Base-by-base conservation (phyloP, 2,113 vertebrate species). In the Pedetes capensis region DNA sequence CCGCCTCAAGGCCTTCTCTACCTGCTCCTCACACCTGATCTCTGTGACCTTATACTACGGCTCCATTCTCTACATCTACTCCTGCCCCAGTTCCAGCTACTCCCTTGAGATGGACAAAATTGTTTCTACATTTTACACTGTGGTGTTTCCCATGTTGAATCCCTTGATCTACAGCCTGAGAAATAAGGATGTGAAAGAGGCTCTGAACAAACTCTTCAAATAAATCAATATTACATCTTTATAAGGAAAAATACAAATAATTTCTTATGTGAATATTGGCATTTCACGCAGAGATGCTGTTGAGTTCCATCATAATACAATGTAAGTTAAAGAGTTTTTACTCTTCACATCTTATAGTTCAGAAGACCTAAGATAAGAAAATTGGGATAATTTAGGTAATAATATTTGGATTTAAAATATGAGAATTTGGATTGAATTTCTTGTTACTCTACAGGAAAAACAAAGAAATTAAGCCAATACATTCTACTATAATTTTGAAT, bases 161-260 rank as follows among this genome's bases (percentile, higher is more conserved):
- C 94, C 94, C 57, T 79, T 95, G 80, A 95, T 93, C 53, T 95
- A 95, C 29, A 92, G 93, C 13, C 49, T 97, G 49, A 95, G 94
- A 29, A 95, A 96, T 86, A 94, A 97, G 34, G 85, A 96, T 76
- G 80, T 95, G n/a, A 93, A 79, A 88, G 80, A 92, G 13, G 59
- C 85, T 80, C 4, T 89, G 12, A 85, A 69, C 17, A 92, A 92
- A 69, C 18, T 93, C 12, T 29, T 96, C 17, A 95, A 49, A 53
- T 59, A 74, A 89, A 51, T 37, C 34, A 63, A 17, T 3, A 42
- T 10, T 11, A 20, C 74, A 32, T 76, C 8, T 1, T 47, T 42
- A 55, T 39, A 29, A 37, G 2, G 5, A 81, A 2, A 49, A 66
- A 23, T 23, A 51, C 1, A 34, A 49, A 47, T 0, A 57, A 22